These are phyloP conservation scores for Micromussa lordhowensis DNA, from an alignment of 92 coral and sea anemone genomes.

Conservation along the genomic window DNA sequence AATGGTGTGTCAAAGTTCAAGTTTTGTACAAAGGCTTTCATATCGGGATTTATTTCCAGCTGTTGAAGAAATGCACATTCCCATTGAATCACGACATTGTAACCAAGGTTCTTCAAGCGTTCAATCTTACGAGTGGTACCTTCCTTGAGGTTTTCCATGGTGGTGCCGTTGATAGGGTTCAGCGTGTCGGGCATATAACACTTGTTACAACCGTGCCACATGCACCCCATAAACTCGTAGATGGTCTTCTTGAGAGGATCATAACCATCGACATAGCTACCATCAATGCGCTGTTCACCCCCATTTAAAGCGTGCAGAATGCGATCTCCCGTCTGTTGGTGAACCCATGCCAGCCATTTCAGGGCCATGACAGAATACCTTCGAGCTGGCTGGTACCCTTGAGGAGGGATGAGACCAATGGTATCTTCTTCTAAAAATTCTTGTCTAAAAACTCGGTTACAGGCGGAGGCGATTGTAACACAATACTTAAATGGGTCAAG, in stretches of 20 bases:
- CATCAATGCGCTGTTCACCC: slow-evolving; percentile 53
- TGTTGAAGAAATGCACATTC: not conserved
- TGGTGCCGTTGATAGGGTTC: too few relatives aligned
- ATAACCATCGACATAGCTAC: slow-evolving; percentile 37
- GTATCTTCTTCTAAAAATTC: slow-evolving; percentile 38
- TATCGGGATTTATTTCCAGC: not conserved
- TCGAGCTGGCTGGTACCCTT: slow-evolving; percentile 39
- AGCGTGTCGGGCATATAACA: too few relatives aligned
- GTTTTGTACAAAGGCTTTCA: not conserved
- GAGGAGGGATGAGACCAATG: slow-evolving; percentile 59
- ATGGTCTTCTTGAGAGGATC: slow-evolving; percentile 11
- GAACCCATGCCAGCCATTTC: slow-evolving; percentile 38
- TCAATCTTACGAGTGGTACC: too few relatives aligned
- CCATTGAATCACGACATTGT: too few relatives aligned
- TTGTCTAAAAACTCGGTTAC: slow-evolving; percentile 51
- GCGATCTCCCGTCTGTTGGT: slow-evolving; percentile 8
- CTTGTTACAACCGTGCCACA: too few relatives aligned
- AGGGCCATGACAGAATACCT: slow-evolving; percentile 40
- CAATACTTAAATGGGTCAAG: slow-evolving; percentile 47
- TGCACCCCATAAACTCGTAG: too few relatives aligned
- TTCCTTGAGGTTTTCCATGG: too few relatives aligned
- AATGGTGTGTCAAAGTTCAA: not conserved
- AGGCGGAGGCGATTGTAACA: slow-evolving; percentile 55
- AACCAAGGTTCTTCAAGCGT: too few relatives aligned
- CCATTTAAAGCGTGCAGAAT: slow-evolving; percentile 54